phyloP scores from a whole-genome alignment of 2,888 invertebrate species.

The Eledona agricola region DNA sequence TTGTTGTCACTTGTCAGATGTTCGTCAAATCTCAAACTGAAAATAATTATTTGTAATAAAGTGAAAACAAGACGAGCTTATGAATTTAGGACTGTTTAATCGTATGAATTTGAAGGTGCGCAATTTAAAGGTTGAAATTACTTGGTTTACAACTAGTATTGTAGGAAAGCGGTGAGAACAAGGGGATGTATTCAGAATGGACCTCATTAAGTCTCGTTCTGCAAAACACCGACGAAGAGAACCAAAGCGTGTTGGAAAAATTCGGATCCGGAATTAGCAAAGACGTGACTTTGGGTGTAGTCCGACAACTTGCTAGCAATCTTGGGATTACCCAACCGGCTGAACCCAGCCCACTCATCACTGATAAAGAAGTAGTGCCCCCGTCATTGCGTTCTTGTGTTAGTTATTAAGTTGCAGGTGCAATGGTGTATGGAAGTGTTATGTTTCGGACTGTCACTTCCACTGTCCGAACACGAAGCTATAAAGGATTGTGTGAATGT shows the following conservation, averaged over 20 bases:
- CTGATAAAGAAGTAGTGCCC: constrained; percentile 89
- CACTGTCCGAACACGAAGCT: constrained; percentile 90
- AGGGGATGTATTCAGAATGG: constrained; percentile 87
- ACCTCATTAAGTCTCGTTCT: constrained; percentile 74
- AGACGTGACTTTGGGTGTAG: constrained; percentile 83
- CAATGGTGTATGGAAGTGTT: constrained; percentile 88
- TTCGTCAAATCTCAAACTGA: not conserved
- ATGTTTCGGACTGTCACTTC: constrained; percentile 90
- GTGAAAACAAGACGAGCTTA: constrained; percentile 58
- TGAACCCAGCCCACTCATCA: constrained; percentile 83
- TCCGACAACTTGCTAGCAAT: constrained; percentile 77
- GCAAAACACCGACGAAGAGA: constrained; percentile 72
- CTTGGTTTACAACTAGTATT: constrained; percentile 12
- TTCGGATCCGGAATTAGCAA: constrained; percentile 77
- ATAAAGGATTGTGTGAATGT: constrained; percentile 96
- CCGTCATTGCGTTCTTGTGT: not conserved
- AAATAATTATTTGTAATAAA: constrained; percentile 2
- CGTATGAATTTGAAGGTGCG: constrained; percentile 81
- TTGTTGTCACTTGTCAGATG: constrained; percentile 3
- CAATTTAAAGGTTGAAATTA: constrained; percentile 7
- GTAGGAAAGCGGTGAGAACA: constrained; percentile 70
- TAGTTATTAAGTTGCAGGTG: constrained; percentile 68
- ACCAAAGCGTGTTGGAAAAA: constrained; percentile 80
- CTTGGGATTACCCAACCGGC: constrained; percentile 79
- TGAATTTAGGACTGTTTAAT: constrained; percentile 85